Conservation (phyloP, 92 coral and sea anemone genomes). For the Zoanthus sociatus region DNA sequence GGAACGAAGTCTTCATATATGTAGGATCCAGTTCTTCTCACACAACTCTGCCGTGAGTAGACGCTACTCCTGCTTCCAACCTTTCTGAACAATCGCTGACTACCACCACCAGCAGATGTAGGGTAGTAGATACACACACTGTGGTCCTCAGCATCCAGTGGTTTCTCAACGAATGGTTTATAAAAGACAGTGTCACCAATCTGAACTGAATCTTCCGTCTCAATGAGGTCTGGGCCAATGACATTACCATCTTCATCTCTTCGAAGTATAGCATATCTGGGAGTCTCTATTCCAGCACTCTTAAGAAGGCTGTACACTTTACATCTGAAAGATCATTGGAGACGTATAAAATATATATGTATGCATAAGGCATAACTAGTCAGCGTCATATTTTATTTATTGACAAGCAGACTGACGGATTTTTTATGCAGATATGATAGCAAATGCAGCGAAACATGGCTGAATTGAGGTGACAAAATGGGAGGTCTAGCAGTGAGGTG, state of each 20-base stretch:
- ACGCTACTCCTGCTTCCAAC: constrained; percentile 97
- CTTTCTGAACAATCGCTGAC: constrained; percentile 94
- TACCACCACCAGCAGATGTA: constrained; percentile 95
- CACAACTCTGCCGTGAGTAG: constrained; percentile 94
- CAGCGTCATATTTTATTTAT: too few species aligned
- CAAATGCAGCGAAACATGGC: too few species aligned
- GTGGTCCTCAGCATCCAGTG: constrained; percentile 95
- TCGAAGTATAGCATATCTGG: constrained; percentile 89
- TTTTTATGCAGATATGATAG: too few species aligned
- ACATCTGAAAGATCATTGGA: constrained; percentile 56
- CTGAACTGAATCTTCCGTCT: constrained; percentile 87
- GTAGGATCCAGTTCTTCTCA: constrained; percentile 91
- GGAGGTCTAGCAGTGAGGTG: too few species aligned
- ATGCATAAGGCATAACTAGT: too few species aligned
- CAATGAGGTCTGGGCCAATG: constrained; percentile 83
- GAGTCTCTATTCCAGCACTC: constrained; percentile 83
- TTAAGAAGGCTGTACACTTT: constrained; percentile 81
- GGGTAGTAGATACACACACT: constrained; percentile 94
- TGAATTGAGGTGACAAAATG: too few species aligned
- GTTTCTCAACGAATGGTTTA: constrained; percentile 98
- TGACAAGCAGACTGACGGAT: too few species aligned
- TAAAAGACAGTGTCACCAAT: constrained; percentile 89
- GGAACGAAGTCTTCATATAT: constrained; percentile 97
- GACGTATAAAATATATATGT: neutral
- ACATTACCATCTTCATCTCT: constrained; percentile 85